Evolutionary conservation across 2,797 vertebrate species (phyloP), one percentile per base, ranked within the genome.

Genomic region (Nyctalus aviator): DNA sequence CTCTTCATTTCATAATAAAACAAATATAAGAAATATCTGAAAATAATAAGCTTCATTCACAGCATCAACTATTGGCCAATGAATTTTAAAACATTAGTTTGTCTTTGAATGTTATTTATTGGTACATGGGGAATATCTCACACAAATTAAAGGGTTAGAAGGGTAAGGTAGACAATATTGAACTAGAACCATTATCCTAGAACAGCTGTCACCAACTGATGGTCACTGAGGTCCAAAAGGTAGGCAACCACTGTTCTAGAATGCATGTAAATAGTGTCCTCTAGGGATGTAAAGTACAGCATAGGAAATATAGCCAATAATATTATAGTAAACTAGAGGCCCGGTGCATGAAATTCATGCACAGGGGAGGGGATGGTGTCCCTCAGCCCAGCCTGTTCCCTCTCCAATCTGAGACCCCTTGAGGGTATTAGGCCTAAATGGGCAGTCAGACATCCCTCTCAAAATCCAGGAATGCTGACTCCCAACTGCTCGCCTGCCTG

Each of bases 1-100:
- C 55, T 92, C 48, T 94, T 71, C 37, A 77, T 59, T 94, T 92
- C 44, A 96, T 8, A 90, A 69, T 68, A 46, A 78, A 93, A 84
- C 57, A 44, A 59, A 95, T n/a, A 88, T 68, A 44, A 71, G 20
- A 81, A 89, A 53, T 18, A 91, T 21, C 59, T 95, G 30, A 73
- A 95, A 95, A 91, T 69, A 87, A 12, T 88, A 93, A 84, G 48
- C 20, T 66, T 93, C 57, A 88, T 50, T 75, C 66, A 90, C 21
- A 53, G 27, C 23, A 89, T 66, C 57, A 86, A 81, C n/a, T 72
- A 91, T 8, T 79, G n/a, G 32, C 20, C 48, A 93, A 68, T 62
- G 8, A 84, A 93, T 46, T 91, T 88, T 75, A 82, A 71, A 93
- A 85, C 8, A 79, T 41, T 46, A 84, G 32, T 35, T 88, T 93